Evolutionary conservation across 2,888 invertebrate genomes (phyloP), one percentile per base, ranked within the genome.

Genomic region (Morpho deidamia): DNA sequence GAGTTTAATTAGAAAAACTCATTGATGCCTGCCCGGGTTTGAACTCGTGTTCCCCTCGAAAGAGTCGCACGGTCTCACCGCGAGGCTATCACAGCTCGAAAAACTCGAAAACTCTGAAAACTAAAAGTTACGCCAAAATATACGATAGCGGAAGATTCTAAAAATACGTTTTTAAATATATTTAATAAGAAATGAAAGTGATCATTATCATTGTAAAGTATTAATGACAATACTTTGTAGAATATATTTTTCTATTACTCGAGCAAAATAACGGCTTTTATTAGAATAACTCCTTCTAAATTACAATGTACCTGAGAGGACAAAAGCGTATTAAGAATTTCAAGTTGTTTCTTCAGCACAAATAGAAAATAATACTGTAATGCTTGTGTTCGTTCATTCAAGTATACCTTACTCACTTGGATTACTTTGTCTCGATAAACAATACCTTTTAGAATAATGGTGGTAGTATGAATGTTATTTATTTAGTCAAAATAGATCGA

Each of bases 291-390:
- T 52, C 54, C 54, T 56, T 58, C 48, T 55, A 50, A 54, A 38
- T 52, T 43, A 45, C 54, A 51, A 49, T 58, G 54, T 72, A 71
- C 70, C 68, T 74, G 72, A 66, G 71, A 61, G 65, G 58, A 71
- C 71, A 71, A 72, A 69, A 64, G 65, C 65, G 64, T 65, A 66
- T 69, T 67, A 67, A 65, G 67, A 70, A 68, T 77, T 70, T 44
- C 70, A 66, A 69, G 73, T 73, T 81, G 78, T 83, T 81, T 77
- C 71, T 71, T 71, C 62, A 68, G 65, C 52, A 72, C 77, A 83
- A 83, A 83, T 78, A 83, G 73, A 71, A 69, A 72, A 76, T 79
- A 80, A 82, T 81, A 79, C 72, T 66, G 76, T 78, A 78, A 77
- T 76, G 68, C 73, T 76, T 83, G 82, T 83, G 78, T 79, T 76